Evolutionary conservation across 2,113 vertebrate genomes (phyloP).

Genomic region (Crocuta crocuta): DNA sequence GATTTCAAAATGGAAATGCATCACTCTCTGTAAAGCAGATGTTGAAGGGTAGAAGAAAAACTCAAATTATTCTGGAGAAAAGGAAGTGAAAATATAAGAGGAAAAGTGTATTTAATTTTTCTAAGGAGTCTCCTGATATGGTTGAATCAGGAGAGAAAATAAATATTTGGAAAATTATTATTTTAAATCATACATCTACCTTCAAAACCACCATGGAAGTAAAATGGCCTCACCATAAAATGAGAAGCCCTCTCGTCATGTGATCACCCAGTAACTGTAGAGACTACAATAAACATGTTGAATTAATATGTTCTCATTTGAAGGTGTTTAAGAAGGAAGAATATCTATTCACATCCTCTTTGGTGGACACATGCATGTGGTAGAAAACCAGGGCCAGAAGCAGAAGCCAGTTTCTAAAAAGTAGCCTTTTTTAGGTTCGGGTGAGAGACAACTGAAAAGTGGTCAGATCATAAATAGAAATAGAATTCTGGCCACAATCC

Average conservation of each 20-base stretch:
- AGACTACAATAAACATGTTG: background rate
- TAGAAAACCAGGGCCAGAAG: background rate
- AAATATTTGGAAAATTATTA: background rate
- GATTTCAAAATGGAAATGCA: constrained; percentile 49
- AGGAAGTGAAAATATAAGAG: background rate
- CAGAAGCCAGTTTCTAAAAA: background rate
- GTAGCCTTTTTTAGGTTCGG: background rate
- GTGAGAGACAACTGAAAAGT: background rate
- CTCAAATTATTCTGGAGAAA: background rate
- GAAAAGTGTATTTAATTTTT: background rate
- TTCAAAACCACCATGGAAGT: background rate
- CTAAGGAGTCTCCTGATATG: background rate
- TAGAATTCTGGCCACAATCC: background rate
- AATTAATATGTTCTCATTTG: background rate
- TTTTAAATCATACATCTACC: background rate
- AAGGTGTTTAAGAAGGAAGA: background rate
- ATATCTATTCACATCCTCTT: background rate
- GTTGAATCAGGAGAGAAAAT: background rate
- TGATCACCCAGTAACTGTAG: fast-evolving
- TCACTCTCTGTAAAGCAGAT: background rate
- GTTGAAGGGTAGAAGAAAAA: constrained; percentile 19
- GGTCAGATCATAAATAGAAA: background rate
- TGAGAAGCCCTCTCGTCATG: fast-evolving
- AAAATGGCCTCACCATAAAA: background rate
- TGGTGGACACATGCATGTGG: background rate